Conservation (phyloP, 2,113 vertebrate species). For the Lepus europaeus region DNA sequence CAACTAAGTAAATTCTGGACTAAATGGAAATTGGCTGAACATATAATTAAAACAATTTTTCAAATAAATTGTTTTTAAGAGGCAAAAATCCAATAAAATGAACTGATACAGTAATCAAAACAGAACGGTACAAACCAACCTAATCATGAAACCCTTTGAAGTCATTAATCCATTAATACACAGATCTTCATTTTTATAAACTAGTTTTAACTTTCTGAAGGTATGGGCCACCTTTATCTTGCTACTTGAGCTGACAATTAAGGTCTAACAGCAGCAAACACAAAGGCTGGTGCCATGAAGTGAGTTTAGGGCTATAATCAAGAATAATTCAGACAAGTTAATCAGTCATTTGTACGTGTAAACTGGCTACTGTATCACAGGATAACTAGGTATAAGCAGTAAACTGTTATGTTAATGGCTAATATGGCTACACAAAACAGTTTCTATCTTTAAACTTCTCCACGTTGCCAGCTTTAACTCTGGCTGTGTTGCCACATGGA, state of each 20-base stretch:
- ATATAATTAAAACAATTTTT: background rate
- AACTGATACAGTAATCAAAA: constrained; percentile 4
- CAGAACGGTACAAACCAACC: background rate
- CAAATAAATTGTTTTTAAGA: constrained; percentile 53
- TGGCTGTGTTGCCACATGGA: background rate
- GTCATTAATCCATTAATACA: background rate
- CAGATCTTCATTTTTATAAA: background rate
- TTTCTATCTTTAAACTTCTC: constrained; percentile 47
- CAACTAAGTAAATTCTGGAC: constrained; percentile 8
- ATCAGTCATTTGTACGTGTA: background rate
- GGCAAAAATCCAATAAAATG: constrained; percentile 50
- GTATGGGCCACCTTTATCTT: background rate
- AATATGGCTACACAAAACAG: constrained; percentile 38
- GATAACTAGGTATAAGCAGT: constrained; percentile 2
- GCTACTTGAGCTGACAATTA: constrained; percentile 12
- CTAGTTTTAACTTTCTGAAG: constrained; percentile 41
- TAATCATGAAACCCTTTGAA: background rate
- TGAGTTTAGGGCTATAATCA: constrained; percentile 35
- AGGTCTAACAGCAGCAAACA: constrained; percentile 42
- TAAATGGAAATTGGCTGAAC: constrained; percentile 2
- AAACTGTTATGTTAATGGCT: constrained; percentile 17
- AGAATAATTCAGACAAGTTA: constrained; percentile 58
- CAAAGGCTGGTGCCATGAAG: background rate
- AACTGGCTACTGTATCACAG: background rate
- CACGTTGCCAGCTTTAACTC: constrained; percentile 21